Conservation (phyloP, 2,797 vertebrate genomes). For the Hephaestus fuliginosus region DNA sequence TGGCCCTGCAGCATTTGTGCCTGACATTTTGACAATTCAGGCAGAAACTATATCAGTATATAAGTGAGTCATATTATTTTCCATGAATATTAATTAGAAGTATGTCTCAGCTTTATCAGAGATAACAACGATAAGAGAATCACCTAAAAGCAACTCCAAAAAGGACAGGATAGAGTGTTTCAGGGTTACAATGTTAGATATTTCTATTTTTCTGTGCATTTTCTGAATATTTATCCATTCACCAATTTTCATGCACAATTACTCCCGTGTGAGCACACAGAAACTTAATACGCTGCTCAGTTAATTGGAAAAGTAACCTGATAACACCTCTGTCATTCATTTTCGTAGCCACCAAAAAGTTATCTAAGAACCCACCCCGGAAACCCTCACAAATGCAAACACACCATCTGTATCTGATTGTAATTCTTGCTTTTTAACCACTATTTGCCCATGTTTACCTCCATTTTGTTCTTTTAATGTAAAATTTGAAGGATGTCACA, state of each 20-base stretch:
- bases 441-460: background rate
- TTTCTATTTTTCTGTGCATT: background rate
- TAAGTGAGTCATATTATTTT: background rate
- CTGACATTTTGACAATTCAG: background rate
- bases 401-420: background rate
- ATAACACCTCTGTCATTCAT: background rate
- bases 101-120: background rate
- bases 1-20: background rate
- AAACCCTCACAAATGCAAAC: background rate
- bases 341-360: background rate
- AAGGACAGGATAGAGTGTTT: background rate
- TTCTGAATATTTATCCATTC: background rate
- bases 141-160: background rate
- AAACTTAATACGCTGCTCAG: background rate
- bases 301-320: background rate
- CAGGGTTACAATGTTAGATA: background rate
- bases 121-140: background rate
- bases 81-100: background rate
- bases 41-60: background rate
- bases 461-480: background rate
- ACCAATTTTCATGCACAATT: background rate
- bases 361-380: background rate
- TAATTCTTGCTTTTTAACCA: background rate
- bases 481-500: background rate
- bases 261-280: background rate